Percentiles rank a stretch among this genome's conserved stretches.
phyloP scores from a whole-genome alignment of 2,113 vertebrate genomes.

The Gadus chalcogrammus region DNA sequence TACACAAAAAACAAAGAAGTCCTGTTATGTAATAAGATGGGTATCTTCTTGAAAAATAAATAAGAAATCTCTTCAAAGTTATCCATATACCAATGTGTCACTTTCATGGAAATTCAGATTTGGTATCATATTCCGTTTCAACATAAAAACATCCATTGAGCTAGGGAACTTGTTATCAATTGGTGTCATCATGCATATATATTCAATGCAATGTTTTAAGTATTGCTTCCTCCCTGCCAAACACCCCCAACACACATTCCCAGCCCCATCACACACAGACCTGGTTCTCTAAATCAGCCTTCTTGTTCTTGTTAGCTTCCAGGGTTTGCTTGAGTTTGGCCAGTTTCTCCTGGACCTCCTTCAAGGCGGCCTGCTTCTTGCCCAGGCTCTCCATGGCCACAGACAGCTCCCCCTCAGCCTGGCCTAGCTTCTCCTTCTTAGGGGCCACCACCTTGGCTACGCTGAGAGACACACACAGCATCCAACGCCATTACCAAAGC shows the following conservation, averaged over 20 bases:
- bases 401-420: conserved; percentile 77
- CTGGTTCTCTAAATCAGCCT: conserved; percentile 84
- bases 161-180: too few species aligned
- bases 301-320: conserved; percentile 82
- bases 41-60: neutral
- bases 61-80: too few species aligned
- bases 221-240: neutral
- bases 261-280: conserved; percentile 50
- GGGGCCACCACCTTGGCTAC: conserved; percentile 85
- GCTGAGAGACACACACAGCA: conserved; percentile 51
- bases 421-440: conserved; percentile 81
- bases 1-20: neutral
- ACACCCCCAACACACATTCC: neutral
- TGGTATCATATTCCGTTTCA: too few species aligned
- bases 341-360: conserved; percentile 82
- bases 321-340: conserved; percentile 75
- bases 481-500: too few species aligned
- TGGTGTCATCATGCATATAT: too few species aligned
- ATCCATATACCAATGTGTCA: too few species aligned
- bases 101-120: too few species aligned
- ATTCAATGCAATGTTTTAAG: too few species aligned
- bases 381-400: conserved; percentile 76
- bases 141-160: too few species aligned
- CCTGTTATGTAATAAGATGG: neutral
- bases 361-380: conserved; percentile 81